A percentile compares a stretch with the other conserved stretches of the same genome.
These are phyloP conservation scores for Hypselothyrea guttata DNA, from an alignment of 2,888 invertebrate genomes.

Conservation along the genomic window DNA sequence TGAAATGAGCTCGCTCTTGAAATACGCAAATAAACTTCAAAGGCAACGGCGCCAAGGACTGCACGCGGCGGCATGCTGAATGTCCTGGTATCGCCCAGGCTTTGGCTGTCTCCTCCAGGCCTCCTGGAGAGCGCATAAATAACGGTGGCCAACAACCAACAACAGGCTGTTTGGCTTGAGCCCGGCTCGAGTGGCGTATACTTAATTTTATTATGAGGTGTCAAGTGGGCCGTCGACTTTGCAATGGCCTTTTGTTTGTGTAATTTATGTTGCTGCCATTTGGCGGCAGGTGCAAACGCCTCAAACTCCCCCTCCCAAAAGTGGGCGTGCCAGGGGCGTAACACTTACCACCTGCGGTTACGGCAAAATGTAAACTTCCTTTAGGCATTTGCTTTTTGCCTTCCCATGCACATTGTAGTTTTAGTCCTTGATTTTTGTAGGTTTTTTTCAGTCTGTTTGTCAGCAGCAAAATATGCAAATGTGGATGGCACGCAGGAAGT, in stretches of 20 bases:
- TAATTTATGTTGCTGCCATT: slow-evolving; percentile 70
- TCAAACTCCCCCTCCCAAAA: neutral
- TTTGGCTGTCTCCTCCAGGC: slow-evolving; percentile 19
- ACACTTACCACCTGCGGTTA: slow-evolving; percentile 43
- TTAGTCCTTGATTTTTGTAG: slow-evolving; percentile 53
- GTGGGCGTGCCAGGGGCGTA: slow-evolving; percentile 34
- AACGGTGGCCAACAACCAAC: slow-evolving; percentile 38
- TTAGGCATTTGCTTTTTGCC: slow-evolving; percentile 75
- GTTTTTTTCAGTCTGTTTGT: too few relatives aligned
- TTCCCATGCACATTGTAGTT: slow-evolving; percentile 34
- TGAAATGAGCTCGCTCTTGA: slow-evolving; percentile 69
- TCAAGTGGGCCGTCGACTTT: slow-evolving; percentile 77
- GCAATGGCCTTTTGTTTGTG: slow-evolving; percentile 63
- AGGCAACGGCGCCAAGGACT: slow-evolving; percentile 58
- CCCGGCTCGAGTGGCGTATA: slow-evolving; percentile 71
- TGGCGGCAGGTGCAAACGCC: slow-evolving; percentile 51
- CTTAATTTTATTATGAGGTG: slow-evolving; percentile 81
- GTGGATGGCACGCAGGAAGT: slow-evolving; percentile 66
- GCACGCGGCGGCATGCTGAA: slow-evolving; percentile 47
- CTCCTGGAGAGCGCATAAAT: slow-evolving; percentile 67
- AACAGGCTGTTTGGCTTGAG: slow-evolving; percentile 1
- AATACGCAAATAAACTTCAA: slow-evolving; percentile 75
- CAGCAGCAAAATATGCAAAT: slow-evolving; percentile 77
- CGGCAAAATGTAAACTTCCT: slow-evolving; percentile 66
- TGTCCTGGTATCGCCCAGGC: slow-evolving; percentile 11